Conservation (phyloP, 2,888 invertebrate species). For the Parnassius smintheus region DNA sequence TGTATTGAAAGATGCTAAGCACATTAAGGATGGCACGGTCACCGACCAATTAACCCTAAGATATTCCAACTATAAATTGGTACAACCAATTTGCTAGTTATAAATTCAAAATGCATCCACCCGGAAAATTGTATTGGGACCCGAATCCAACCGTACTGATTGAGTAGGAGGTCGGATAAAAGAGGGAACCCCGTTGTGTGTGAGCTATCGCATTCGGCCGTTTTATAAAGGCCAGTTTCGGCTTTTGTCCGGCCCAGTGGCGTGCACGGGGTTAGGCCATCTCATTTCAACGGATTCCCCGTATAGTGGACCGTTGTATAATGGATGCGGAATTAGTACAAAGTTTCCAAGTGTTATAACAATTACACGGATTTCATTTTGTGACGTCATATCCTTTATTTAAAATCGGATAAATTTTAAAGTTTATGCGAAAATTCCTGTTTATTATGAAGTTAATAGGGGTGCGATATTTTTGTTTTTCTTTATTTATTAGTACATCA, state of each 20-base stretch:
- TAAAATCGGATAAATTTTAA: no score
- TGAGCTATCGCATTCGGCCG: slow-evolving; percentile 50
- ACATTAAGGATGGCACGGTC: slow-evolving; percentile 45
- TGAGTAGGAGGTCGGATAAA: slow-evolving; percentile 37
- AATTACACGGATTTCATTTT: slow-evolving; percentile 2
- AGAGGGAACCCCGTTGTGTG: slow-evolving; percentile 34
- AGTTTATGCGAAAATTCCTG: no score
- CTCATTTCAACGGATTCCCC: slow-evolving; percentile 47
- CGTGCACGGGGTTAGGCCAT: slow-evolving; percentile 44
- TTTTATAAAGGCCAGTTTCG: slow-evolving; percentile 52
- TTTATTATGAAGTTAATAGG: no score
- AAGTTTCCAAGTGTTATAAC: slow-evolving; percentile 13
- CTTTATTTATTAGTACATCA: no score
- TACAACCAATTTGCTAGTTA: slow-evolving; percentile 77
- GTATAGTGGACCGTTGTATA: slow-evolving; percentile 34
- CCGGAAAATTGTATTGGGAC: slow-evolving; percentile 77
- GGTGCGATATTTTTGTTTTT: no score
- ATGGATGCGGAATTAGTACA: slow-evolving; percentile 35
- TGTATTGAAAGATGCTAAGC: slow-evolving; percentile 27
- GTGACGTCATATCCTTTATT: slow-evolving; percentile 3
- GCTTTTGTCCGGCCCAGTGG: slow-evolving; percentile 58
- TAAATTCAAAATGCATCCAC: slow-evolving; percentile 79
- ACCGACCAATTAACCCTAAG: slow-evolving; percentile 71
- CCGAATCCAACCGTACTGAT: slow-evolving; percentile 50
- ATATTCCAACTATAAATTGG: slow-evolving; percentile 76